Evolutionary conservation across 2,888 invertebrate species (phyloP).

Genomic region (Parascotia fuliginaria): DNA sequence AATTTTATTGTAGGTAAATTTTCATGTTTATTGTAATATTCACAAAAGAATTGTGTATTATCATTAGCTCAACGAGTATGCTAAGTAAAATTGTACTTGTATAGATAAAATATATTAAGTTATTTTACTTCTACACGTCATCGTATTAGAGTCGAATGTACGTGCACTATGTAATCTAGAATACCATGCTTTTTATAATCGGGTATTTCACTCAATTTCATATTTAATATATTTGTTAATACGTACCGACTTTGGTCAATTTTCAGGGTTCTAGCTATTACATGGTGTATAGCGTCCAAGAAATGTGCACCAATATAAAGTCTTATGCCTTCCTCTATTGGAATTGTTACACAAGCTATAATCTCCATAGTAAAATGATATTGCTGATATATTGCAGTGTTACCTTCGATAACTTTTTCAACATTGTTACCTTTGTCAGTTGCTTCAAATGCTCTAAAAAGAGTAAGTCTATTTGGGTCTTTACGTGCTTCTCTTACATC

Average conservation of each 20-base stretch:
- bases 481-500: slow-evolving; percentile 50
- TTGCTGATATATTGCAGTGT: slow-evolving; percentile 83
- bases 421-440: slow-evolving; percentile 48
- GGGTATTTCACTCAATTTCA: too few species aligned
- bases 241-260: slow-evolving; percentile 85
- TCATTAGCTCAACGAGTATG: too few species aligned
- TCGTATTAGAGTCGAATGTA: too few species aligned
- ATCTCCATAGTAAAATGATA: slow-evolving; percentile 91
- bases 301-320: slow-evolving; percentile 86
- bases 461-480: slow-evolving; percentile 41
- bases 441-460: slow-evolving; percentile 35
- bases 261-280: slow-evolving; percentile 79
- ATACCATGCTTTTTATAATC: too few species aligned
- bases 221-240: too few species aligned
- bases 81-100: too few species aligned
- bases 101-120: too few species aligned
- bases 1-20: too few species aligned
- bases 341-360: slow-evolving; percentile 86
- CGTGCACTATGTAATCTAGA: too few species aligned
- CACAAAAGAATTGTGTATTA: too few species aligned
- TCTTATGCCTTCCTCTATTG: slow-evolving; percentile 88
- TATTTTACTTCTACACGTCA: too few species aligned
- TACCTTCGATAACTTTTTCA: slow-evolving; percentile 75
- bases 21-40: too few species aligned
- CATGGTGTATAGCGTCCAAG: slow-evolving; percentile 82